A percentile compares a stretch with the other conserved stretches of the same genome.
phyloP scores from a whole-genome alignment of 30 jellyfish, hydroid and myxozoan species.

The Aurelia aurita region DNA sequence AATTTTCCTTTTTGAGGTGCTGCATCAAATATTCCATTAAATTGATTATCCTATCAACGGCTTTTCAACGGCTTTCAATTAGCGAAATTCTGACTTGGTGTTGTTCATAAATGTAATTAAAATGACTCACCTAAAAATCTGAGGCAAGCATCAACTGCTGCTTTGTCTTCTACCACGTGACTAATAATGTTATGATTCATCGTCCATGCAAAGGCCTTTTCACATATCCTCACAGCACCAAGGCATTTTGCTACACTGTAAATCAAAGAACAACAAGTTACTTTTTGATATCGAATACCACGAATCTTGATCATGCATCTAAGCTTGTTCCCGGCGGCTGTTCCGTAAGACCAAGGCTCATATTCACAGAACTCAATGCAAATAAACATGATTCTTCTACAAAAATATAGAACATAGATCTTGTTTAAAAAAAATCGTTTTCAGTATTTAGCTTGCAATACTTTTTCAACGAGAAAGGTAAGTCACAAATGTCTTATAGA shows the following conservation, averaged over 20 bases:
- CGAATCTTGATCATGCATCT: too few species aligned
- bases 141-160: conserved; percentile 85
- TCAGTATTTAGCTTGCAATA: too few species aligned
- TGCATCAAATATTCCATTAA: neutral
- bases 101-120: neutral
- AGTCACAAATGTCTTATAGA: too few species aligned
- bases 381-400: too few species aligned
- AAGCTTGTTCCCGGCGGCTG: too few species aligned
- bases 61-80: neutral
- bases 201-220: conserved; percentile 80
- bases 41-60: neutral
- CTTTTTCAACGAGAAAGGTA: too few species aligned
- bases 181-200: conserved; percentile 64
- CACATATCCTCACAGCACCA: conserved; percentile 85
- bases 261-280: neutral
- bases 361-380: too few species aligned
- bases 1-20: neutral
- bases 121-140: conserved; percentile 62
- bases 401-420: too few species aligned
- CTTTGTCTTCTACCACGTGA: conserved; percentile 70
- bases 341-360: too few species aligned
- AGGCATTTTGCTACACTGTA: conserved; percentile 90
- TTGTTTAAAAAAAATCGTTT: too few species aligned
- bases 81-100: neutral
- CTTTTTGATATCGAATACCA: too few species aligned